phyloP scores from a whole-genome alignment of 1,140 invertebrate species.

The Chrysomallon squamiferum region DNA sequence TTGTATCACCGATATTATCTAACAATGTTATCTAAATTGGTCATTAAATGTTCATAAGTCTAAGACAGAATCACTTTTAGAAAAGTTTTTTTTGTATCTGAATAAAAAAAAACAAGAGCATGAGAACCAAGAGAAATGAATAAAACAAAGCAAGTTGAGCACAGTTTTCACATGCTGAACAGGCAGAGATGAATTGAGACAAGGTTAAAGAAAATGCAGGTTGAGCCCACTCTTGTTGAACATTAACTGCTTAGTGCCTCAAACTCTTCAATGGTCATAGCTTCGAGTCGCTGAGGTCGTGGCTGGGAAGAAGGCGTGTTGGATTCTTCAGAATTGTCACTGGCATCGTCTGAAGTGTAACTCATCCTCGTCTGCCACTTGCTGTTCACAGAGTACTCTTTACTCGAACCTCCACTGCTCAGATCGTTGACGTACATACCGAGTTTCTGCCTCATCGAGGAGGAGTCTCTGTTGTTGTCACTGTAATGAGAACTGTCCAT shows the following conservation, averaged over 20 bases:
- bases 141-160: too few relatives aligned
- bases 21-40: too few relatives aligned
- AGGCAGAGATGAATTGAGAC: too few relatives aligned
- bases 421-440: conserved; percentile 26
- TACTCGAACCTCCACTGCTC: conserved; percentile 1
- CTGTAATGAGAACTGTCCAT: conserved; percentile 3
- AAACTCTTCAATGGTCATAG: conserved; percentile 27
- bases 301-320: conserved; percentile 5
- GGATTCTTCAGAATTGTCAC: conserved; percentile 35
- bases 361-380: conserved; percentile 21
- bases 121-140: too few relatives aligned
- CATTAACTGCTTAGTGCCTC: conserved; percentile 22
- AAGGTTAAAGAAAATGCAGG: too few relatives aligned
- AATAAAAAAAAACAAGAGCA: too few relatives aligned
- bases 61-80: too few relatives aligned
- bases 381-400: conserved; percentile 4
- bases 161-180: too few relatives aligned
- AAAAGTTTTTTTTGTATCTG: too few relatives aligned
- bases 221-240: too few relatives aligned
- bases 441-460: conserved; percentile 9
- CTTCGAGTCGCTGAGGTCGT: conserved; percentile 9
- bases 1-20: too few relatives aligned
- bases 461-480: conserved; percentile 18
- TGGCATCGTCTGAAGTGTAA: conserved; percentile 32
- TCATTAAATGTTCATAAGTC: too few relatives aligned